phyloP scores from a whole-genome alignment of 2,888 invertebrate genomes.

The Drosophila siamana region DNA sequence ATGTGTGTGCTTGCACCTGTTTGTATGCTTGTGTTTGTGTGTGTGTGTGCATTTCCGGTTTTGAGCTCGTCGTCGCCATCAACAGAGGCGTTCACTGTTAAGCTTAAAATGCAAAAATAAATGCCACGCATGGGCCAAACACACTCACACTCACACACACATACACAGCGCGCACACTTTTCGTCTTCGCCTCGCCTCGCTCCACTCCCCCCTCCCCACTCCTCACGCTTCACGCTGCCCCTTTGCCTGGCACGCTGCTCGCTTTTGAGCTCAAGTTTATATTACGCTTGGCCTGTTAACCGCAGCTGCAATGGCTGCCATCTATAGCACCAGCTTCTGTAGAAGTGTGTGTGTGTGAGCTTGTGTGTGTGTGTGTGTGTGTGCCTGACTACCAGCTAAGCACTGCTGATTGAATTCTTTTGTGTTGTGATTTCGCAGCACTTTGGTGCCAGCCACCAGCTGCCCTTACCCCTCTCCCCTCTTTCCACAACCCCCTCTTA shows the following conservation, averaged over 20 bases:
- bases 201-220: background rate
- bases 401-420: conserved; percentile 80
- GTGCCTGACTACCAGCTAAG: conserved; percentile 67
- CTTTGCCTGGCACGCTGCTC: conserved; percentile 25
- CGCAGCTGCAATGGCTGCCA: conserved; percentile 65
- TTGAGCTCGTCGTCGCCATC: conserved; percentile 65
- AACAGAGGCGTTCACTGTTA: conserved; percentile 59
- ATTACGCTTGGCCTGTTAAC: conserved; percentile 81
- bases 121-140: conserved; percentile 67
- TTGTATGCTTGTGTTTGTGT: conserved; percentile 30
- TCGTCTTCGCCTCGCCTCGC: conserved; percentile 17
- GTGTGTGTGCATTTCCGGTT: conserved; percentile 70
- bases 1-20: conserved; percentile 23
- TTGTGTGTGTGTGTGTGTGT: conserved; percentile 27
- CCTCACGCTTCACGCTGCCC: background rate
- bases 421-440: conserved; percentile 80
- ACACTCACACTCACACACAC: conserved; percentile 34
- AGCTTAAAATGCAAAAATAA: conserved; percentile 82
- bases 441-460: conserved; percentile 59
- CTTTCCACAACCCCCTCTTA: background rate
- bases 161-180: conserved; percentile 21
- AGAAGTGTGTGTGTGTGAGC: conserved; percentile 17
- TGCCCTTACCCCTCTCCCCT: conserved; percentile 2
- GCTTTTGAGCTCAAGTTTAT: conserved; percentile 79
- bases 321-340: conserved; percentile 19